phyloP scores from a whole-genome alignment of 1,140 invertebrate species.

The Bicyclus anynana region DNA sequence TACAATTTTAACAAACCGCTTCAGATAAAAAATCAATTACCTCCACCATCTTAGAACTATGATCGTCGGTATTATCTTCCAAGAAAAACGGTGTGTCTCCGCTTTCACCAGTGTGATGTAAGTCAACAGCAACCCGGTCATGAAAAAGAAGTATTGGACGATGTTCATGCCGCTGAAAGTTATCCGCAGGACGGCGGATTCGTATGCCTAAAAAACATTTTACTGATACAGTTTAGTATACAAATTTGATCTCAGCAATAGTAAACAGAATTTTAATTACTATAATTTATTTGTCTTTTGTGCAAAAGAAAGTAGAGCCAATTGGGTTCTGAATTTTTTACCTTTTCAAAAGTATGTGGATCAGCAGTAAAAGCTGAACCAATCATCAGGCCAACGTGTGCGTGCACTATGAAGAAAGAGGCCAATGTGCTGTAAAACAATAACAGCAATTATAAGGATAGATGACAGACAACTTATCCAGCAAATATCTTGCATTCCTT shows the following conservation, averaged over 20 bases:
- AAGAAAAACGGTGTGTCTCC: conserved; percentile 15
- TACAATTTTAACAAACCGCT: no score
- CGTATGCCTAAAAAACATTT: no score
- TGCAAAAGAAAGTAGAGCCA: no score
- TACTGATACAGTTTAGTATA: no score
- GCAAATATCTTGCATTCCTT: no score
- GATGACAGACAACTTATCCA: no score
- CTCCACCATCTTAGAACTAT: conserved; percentile 29
- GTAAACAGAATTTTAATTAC: not conserved
- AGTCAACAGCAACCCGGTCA: conserved; percentile 62
- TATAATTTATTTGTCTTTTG: not conserved
- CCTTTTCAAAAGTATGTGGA: conserved; percentile 15
- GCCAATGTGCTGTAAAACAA: not conserved
- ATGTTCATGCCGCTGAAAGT: not conserved
- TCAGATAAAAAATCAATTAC: conserved; percentile 14
- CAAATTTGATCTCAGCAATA: no score
- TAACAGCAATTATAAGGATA: no score
- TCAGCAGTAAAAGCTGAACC: conserved; percentile 3
- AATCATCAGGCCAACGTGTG: not conserved
- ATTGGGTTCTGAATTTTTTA: no score
- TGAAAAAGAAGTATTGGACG: conserved; percentile 67
- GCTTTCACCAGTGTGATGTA: conserved; percentile 29
- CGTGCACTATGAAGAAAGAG: not conserved
- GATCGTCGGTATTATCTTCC: conserved; percentile 20
- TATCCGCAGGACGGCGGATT: not conserved